Conservation (phyloP, 2,888 invertebrate genomes). For the Plemyria rubiginata region DNA sequence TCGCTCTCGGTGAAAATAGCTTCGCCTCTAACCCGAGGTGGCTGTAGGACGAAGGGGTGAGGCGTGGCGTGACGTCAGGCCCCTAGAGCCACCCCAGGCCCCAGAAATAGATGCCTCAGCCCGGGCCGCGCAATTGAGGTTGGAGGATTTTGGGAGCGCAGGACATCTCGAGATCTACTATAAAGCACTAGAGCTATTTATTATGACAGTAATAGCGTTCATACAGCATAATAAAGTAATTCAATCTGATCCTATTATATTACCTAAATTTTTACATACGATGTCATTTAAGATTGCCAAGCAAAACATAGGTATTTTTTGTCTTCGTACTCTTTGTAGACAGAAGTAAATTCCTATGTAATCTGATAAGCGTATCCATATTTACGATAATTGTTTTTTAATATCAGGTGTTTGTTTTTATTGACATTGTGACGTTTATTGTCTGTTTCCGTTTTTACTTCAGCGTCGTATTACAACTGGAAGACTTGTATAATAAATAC, state of each 20-base stretch:
- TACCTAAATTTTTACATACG: conserved; percentile 26
- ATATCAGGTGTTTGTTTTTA: conserved; percentile 22
- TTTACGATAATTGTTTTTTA: conserved; percentile 21
- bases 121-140: conserved; percentile 79
- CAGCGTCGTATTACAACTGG: neutral
- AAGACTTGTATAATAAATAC: neutral
- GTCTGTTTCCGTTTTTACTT: conserved; percentile 14
- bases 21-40: conserved; percentile 50
- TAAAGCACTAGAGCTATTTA: conserved; percentile 29
- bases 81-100: conserved; percentile 55
- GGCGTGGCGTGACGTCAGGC: conserved; percentile 62
- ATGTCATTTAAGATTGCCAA: conserved; percentile 28
- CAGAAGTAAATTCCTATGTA: conserved; percentile 16
- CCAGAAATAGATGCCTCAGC: conserved; percentile 77
- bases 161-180: conserved; percentile 35
- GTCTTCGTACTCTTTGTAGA: conserved; percentile 1
- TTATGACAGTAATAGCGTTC: conserved; percentile 23
- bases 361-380: conserved; percentile 24
- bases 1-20: conserved; percentile 57
- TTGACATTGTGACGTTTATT: conserved; percentile 18
- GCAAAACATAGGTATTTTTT: conserved; percentile 11
- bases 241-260: conserved; percentile 21
- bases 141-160: conserved; percentile 53
- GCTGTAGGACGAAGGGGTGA: conserved; percentile 48
- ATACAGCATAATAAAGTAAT: conserved; percentile 28